Percentiles rank a stretch among this genome's conserved stretches.
These are phyloP conservation scores for Urocolius indicus DNA, from an alignment of 2,113 vertebrate genomes.

Conservation along the genomic window DNA sequence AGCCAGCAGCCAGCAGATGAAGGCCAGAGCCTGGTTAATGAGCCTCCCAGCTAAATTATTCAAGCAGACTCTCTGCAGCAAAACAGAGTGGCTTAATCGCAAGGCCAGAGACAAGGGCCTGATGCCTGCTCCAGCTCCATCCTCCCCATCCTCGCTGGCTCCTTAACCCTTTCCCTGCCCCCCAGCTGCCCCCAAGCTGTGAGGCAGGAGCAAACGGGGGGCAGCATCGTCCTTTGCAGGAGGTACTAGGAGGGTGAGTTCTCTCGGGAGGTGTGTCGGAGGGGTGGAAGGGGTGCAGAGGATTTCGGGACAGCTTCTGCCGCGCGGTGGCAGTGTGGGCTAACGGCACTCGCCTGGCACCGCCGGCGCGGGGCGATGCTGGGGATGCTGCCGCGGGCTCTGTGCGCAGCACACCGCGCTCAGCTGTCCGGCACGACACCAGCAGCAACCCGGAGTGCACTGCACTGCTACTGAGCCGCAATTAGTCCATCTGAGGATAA, in stretches of 20 bases:
- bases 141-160: not conserved
- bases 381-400: not conserved
- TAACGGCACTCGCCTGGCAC: not conserved
- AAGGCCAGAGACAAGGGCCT: not conserved
- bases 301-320: not conserved
- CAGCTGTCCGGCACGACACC: not conserved
- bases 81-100: not conserved
- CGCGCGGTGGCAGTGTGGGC: conserved; percentile 58
- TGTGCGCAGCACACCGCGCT: too few species aligned
- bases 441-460: not conserved
- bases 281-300: not conserved
- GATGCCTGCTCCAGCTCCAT: not conserved
- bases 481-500: not conserved
- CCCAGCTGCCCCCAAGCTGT: not conserved
- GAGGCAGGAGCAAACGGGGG: rapidly evolving
- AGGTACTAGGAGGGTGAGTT: rapidly evolving
- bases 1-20: conserved; percentile 59
- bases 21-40: conserved; percentile 62
- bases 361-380: not conserved
- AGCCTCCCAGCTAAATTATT: conserved; percentile 54
- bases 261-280: not conserved
- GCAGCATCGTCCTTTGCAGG: not conserved
- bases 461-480: not conserved
- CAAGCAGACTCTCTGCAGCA: conserved; percentile 24
- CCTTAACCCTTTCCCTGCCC: not conserved